Percentiles rank a stretch among this genome's conserved stretches.
phyloP scores from a whole-genome alignment of 2,888 invertebrate genomes.

The Oscheius sp. region DNA sequence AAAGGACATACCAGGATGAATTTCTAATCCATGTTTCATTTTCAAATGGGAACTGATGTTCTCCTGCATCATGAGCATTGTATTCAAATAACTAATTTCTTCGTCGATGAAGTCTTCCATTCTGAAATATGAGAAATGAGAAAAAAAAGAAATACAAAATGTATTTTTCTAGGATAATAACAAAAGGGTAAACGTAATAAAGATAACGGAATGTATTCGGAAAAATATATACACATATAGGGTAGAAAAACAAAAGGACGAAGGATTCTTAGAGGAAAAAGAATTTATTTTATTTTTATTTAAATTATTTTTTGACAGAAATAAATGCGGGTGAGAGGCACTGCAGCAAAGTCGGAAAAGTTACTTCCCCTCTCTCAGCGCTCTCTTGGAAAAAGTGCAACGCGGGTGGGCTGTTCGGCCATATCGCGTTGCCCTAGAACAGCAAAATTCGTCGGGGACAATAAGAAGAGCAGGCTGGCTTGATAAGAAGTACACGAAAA shows the following conservation, averaged over 20 bases:
- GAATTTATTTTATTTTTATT: too few relatives aligned
- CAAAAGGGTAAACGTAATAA: too few relatives aligned
- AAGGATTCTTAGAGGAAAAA: too few relatives aligned
- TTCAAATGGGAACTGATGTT: conserved; percentile 16
- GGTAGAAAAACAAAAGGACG: too few relatives aligned
- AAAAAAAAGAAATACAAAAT: too few relatives aligned
- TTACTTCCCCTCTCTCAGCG: conserved; percentile 12
- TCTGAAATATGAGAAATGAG: too few relatives aligned
- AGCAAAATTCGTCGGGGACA: background rate
- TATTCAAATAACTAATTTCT: conserved; percentile 20
- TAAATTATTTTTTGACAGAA: too few relatives aligned
- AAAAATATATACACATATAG: too few relatives aligned
- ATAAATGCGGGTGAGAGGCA: too few relatives aligned
- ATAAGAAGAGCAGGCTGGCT: background rate
- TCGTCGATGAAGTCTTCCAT: conserved; percentile 23
- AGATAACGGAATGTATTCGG: too few relatives aligned
- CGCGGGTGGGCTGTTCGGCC: conserved; percentile 26
- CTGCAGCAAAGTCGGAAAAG: conserved; percentile 2
- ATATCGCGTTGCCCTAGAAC: conserved; percentile 12
- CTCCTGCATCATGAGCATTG: conserved; percentile 27
- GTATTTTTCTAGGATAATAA: too few relatives aligned
- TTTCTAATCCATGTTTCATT: conserved; percentile 17
- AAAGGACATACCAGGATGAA: conserved; percentile 4
- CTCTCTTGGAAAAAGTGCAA: conserved; percentile 22
- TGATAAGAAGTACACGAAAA: conserved; percentile 3